Percentiles rank a stretch among this genome's conserved stretches.
phyloP scores from a whole-genome alignment of 2,888 invertebrate species.

The Leptinotarsa tumamoca region DNA sequence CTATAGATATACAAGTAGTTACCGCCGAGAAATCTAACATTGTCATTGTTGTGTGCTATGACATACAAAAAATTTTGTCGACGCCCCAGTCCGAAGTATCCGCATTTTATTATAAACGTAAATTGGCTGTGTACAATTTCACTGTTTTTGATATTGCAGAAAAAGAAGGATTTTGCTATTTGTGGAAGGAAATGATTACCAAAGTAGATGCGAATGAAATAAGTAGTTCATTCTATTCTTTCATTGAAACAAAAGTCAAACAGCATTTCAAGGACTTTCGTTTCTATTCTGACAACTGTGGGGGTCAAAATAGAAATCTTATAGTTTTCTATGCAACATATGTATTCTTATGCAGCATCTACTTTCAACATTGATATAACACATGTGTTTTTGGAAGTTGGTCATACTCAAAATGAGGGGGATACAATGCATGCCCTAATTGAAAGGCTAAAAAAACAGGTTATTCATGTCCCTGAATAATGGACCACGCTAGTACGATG shows the following conservation, averaged over 20 bases:
- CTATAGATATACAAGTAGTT: not conserved
- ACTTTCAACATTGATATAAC: slow-evolving; percentile 5
- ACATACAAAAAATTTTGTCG: not conserved
- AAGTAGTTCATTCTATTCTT: not conserved
- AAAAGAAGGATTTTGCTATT: not conserved
- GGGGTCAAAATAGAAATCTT: not conserved
- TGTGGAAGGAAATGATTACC: not conserved
- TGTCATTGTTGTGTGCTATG: not conserved
- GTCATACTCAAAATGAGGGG: slow-evolving; percentile 5
- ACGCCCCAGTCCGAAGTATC: not conserved
- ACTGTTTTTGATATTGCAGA: not conserved
- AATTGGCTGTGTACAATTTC: not conserved
- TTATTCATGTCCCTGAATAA: not conserved
- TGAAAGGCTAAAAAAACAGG: slow-evolving; percentile 6
- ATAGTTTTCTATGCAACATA: not conserved
- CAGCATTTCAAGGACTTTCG: not conserved
- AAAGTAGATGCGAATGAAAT: not conserved
- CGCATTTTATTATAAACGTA: not conserved
- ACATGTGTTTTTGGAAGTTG: not conserved
- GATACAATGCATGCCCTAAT: slow-evolving; percentile 17
- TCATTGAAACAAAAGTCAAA: not conserved
- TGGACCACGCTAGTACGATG: not conserved
- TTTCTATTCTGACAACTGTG: not conserved
- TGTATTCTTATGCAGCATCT: not conserved
- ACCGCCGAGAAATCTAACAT: not conserved